phyloP scores from a whole-genome alignment of 2,113 vertebrate species.

The Lycaon pictus region DNA sequence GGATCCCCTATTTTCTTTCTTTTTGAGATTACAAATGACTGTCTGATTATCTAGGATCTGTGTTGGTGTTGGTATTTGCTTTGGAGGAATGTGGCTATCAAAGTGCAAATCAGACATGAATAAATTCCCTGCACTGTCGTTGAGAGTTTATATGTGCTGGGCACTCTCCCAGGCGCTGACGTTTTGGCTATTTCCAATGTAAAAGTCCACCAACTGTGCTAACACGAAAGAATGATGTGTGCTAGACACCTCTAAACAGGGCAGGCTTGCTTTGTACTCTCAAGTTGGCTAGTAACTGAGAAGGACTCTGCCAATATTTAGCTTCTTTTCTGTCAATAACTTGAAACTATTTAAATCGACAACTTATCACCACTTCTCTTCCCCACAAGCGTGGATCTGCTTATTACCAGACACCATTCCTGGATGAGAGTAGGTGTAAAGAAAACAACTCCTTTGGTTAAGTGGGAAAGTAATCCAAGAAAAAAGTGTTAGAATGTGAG shows the following conservation, averaged over 20 bases:
- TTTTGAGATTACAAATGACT: background rate
- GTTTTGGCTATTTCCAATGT: background rate
- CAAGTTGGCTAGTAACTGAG: slow-evolving; percentile 63
- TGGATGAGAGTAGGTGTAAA: slow-evolving; percentile 72
- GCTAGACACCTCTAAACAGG: slow-evolving; percentile 38
- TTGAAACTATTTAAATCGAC: slow-evolving; percentile 79
- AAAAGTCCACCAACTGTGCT: background rate
- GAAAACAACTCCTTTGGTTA: slow-evolving; percentile 77
- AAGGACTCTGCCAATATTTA: slow-evolving; percentile 66
- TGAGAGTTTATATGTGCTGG: background rate
- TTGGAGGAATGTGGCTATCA: background rate
- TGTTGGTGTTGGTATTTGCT: background rate
- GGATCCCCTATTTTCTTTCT: background rate
- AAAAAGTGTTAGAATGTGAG: slow-evolving; percentile 47
- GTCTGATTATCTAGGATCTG: background rate
- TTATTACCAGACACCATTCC: slow-evolving; percentile 79
- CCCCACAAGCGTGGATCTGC: slow-evolving; percentile 61
- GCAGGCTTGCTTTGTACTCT: slow-evolving; percentile 61
- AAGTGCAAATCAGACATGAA: background rate
- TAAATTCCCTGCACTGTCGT: background rate
- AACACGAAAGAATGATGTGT: slow-evolving; percentile 11
- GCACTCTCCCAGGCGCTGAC: background rate
- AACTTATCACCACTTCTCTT: slow-evolving; percentile 77
- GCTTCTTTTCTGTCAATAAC: slow-evolving; percentile 77
- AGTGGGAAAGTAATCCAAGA: slow-evolving; percentile 72